phyloP scores from a whole-genome alignment of 2,797 vertebrate species.

The Naso thynnoides region DNA sequence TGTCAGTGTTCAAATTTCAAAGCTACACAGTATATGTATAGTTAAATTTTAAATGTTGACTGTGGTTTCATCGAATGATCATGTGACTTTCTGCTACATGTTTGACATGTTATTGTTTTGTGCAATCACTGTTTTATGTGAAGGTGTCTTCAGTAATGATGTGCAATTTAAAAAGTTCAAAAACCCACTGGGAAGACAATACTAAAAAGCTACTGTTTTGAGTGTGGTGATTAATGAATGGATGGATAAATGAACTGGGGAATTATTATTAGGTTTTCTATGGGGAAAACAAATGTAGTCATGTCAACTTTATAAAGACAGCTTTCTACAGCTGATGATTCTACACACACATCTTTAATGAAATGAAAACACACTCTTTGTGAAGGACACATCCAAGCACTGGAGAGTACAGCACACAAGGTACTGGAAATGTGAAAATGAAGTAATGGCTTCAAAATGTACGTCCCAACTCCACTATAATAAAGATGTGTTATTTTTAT shows the following conservation, averaged over 20 bases:
- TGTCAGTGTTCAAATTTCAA: slow-evolving; percentile 15
- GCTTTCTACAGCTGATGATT: slow-evolving; percentile 10
- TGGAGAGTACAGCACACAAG: no score
- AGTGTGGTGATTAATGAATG: slow-evolving; percentile 22
- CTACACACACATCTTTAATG: neutral
- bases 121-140: slow-evolving; percentile 41
- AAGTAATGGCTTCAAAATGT: slow-evolving; percentile 20
- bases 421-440: slow-evolving; percentile 21
- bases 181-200: slow-evolving; percentile 18
- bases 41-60: slow-evolving; percentile 37
- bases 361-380: slow-evolving; percentile 15
- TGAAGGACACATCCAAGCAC: slow-evolving; percentile 17
- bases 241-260: neutral
- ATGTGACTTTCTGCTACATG: slow-evolving; percentile 41
- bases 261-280: slow-evolving; percentile 19
- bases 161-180: slow-evolving; percentile 52
- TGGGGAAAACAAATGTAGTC: slow-evolving; percentile 3
- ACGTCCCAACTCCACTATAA: slow-evolving; percentile 39
- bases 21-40: neutral
- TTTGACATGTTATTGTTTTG: slow-evolving; percentile 28
- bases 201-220: slow-evolving; percentile 18
- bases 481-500: slow-evolving; percentile 77
- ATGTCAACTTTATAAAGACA: slow-evolving; percentile 11
- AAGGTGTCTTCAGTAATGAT: slow-evolving; percentile 36
- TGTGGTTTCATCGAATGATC: slow-evolving; percentile 11